These are phyloP conservation scores for Phalera bucephala DNA, from an alignment of 2,888 invertebrate species.

Conservation along the genomic window DNA sequence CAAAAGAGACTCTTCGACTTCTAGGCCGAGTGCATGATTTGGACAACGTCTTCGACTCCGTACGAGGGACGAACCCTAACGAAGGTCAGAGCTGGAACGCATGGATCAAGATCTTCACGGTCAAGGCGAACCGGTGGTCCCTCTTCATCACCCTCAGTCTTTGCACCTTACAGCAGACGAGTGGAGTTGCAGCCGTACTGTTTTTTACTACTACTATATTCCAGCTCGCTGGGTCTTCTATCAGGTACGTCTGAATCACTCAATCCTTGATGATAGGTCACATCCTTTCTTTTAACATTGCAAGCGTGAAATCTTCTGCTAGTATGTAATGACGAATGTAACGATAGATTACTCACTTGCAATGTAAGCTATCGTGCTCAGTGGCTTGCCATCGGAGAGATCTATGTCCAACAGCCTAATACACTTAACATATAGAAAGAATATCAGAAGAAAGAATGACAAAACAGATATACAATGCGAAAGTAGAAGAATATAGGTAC, in stretches of 20 bases:
- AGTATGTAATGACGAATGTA: no score
- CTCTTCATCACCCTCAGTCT: constrained; percentile 44
- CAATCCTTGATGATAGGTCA: no score
- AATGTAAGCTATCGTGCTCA: no score
- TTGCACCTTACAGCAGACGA: constrained; percentile 33
- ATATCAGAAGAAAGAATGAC: no score
- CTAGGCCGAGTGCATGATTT: constrained; percentile 43
- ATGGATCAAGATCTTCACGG: constrained; percentile 49
- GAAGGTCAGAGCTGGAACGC: constrained; percentile 40
- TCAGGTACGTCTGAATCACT: constrained; percentile 22
- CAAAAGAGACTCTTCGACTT: constrained; percentile 34
- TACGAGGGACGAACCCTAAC: constrained; percentile 32
- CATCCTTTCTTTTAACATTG: no score
- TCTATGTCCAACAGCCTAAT: no score
- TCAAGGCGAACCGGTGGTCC: constrained; percentile 41
- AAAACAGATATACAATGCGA: no score
- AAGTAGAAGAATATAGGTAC: no score
- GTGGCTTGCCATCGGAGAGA: no score
- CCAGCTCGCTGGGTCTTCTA: constrained; percentile 43
- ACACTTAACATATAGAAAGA: no score
- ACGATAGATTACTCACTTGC: no score
- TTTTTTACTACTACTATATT: constrained; percentile 50
- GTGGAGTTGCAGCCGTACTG: constrained; percentile 44
- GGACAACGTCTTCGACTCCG: constrained; percentile 43
- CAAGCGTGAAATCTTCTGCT: no score